A percentile compares a stretch with the other conserved stretches of the same genome.
These are phyloP conservation scores for Orientallactaga bullata DNA, from an alignment of 2,113 vertebrate species.

Conservation along the genomic window DNA sequence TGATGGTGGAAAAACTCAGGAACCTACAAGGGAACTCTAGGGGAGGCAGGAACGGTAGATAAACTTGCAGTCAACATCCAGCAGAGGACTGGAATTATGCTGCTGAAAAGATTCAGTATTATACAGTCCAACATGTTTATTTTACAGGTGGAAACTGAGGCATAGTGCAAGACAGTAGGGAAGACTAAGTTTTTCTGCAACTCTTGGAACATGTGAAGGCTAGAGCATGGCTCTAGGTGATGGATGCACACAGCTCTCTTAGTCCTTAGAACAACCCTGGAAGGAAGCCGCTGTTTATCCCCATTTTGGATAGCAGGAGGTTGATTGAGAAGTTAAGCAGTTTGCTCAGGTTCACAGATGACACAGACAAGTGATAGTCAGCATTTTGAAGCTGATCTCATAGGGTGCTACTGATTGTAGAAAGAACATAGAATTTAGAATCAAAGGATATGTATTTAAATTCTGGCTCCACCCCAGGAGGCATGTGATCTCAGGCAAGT, in stretches of 20 bases:
- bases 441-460: constrained; percentile 18
- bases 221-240: neutral
- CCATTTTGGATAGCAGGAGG: neutral
- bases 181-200: neutral
- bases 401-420: neutral
- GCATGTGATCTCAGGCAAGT: constrained; percentile 65
- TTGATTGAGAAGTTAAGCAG: neutral
- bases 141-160: neutral
- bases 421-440: constrained; percentile 11
- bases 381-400: constrained; percentile 1
- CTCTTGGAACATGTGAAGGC: neutral
- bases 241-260: neutral
- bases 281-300: neutral
- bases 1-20: neutral
- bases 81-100: neutral
- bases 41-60: neutral
- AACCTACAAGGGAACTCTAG: neutral
- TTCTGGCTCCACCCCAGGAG: constrained; percentile 53
- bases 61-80: neutral
- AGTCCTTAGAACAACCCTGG: neutral
- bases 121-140: neutral
- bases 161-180: neutral
- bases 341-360: neutral
- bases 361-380: neutral
- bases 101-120: neutral